Evolutionary conservation across 2,797 vertebrate species (phyloP), one percentile per base, ranked within the genome.

Genomic region (Calcarius lapponicus): DNA sequence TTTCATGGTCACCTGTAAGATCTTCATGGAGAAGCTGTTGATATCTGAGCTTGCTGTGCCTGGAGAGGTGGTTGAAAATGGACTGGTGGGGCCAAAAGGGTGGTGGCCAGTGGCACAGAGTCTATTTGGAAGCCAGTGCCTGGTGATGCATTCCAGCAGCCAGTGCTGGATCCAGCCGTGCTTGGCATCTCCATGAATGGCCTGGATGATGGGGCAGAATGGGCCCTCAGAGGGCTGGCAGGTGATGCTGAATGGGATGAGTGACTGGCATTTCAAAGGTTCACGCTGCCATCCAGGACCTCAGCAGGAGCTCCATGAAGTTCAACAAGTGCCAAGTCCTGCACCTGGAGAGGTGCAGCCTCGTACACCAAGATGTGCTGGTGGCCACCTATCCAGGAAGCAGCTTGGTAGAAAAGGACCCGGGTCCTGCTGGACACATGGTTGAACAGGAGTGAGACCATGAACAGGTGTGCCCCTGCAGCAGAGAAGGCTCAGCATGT

Each of bases 371-470:
- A 1, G 4, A 3, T 5, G 17, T 45, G 18, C 31, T 34, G n/a
- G 18, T 28, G 38, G 7, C 6, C 45, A 34, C 45, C 15, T 40
- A 45, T 17, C 14, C 83, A 43, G 29, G 60, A 51, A 76, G 58
- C 43, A 83, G 40, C 40, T 66, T 0, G 0, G 10, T 22, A 24
- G 45, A 6, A 47, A 24, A 78, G 38, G n/a, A 13, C 31, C 13
- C 47, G 29, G 18, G 6, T 42, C 11, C 45, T 60, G 60, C 53
- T 66, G 79, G 15, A 21, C 71, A 25, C 19, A 3, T 43, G 43
- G n/a, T 2, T 31, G n/a, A 53, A 17, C 21, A 22, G 42, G n/a
- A 36, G 9, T 53, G 7, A 42, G 47, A 43, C 36, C 36, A 36
- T 36, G 36, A 36, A 36, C 36, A 36, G 38, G 22, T 2, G 20